Evolutionary conservation across 2,113 vertebrate genomes (phyloP).

Genomic region (Puffinus mauretanicus): DNA sequence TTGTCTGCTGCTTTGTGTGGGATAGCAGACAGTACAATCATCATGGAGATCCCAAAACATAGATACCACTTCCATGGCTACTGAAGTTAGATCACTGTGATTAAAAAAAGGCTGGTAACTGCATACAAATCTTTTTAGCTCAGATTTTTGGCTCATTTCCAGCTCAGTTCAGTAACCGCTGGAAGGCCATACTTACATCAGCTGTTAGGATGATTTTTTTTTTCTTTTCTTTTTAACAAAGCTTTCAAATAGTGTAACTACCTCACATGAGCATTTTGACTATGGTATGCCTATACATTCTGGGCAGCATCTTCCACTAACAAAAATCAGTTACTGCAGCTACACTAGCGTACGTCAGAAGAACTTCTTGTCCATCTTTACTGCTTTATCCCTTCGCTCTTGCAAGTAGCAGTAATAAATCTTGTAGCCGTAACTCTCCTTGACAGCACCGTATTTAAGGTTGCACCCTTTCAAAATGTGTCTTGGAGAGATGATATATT

Average conservation of each 20-base stretch:
- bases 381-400: background rate
- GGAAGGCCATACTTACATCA: background rate
- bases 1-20: background rate
- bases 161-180: background rate
- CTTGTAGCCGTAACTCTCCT: background rate
- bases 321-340: background rate
- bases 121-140: background rate
- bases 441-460: constrained; percentile 30
- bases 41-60: background rate
- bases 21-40: background rate
- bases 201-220: background rate
- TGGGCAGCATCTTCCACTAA: background rate
- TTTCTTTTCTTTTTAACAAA: background rate
- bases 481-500: background rate
- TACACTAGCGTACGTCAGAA: fast-evolving
- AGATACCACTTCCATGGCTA: background rate
- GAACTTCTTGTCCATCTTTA: background rate
- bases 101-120: background rate
- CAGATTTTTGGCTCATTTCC: background rate
- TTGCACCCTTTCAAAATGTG: constrained; percentile 28
- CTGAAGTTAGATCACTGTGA: background rate
- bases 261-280: background rate
- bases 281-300: background rate
- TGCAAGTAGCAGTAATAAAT: constrained; percentile 3
- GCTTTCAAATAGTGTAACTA: background rate